A percentile compares a stretch with the other conserved stretches of the same genome.
Conservation (phyloP, 1,140 invertebrate genomes). For the Achroia grisella region DNA sequence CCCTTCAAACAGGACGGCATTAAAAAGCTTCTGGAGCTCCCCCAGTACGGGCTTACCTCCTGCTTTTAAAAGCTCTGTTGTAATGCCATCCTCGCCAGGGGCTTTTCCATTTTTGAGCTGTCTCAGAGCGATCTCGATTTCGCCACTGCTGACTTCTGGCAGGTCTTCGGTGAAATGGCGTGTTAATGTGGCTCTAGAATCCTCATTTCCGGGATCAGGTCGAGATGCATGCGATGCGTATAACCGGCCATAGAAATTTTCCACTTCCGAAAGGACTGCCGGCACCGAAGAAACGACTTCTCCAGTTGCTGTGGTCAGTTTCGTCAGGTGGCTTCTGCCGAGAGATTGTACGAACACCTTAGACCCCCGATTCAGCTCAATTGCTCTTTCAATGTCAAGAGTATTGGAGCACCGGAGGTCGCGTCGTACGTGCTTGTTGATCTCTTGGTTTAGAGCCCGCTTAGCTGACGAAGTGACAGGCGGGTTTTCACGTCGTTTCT, state of each 20-base stretch:
- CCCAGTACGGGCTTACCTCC: not conserved
- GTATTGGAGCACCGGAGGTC: not conserved
- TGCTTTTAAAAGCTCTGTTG: not conserved
- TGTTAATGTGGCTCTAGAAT: conserved; percentile 1
- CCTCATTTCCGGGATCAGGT: not conserved
- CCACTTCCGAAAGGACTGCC: not conserved
- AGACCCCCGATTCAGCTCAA: not conserved
- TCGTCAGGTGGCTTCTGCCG: not conserved
- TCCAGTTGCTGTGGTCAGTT: not conserved
- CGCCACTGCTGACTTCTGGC: conserved; percentile 4
- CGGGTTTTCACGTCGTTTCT: not conserved
- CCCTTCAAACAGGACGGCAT: not conserved
- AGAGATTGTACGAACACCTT: not conserved
- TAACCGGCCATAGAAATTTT: not conserved
- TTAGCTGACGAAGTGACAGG: not conserved
- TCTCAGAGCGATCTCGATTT: conserved; percentile 4
- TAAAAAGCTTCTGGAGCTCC: not conserved
- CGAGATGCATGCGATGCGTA: not conserved
- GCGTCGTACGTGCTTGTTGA: not conserved
- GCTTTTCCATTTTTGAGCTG: conserved; percentile 3
- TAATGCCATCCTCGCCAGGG: conserved; percentile 1
- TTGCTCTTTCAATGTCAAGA: not conserved
- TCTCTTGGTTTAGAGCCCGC: not conserved
- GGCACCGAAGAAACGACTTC: not conserved
- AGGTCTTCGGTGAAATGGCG: conserved; percentile 3